phyloP scores from a whole-genome alignment of 1,140 invertebrate genomes.

The Anoplolepis gracilipes region DNA sequence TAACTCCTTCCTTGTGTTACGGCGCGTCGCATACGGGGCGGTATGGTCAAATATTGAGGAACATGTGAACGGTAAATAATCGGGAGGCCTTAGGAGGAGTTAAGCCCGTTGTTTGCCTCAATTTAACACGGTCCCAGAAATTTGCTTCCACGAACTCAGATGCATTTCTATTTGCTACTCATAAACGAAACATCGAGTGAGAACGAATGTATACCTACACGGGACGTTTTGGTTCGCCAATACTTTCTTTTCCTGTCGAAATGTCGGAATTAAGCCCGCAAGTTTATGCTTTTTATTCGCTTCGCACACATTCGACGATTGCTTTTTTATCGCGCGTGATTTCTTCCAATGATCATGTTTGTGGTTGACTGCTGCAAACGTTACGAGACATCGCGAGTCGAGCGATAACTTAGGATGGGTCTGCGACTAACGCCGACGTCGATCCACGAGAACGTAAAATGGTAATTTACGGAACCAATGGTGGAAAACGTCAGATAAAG shows the following conservation, averaged over 20 bases:
- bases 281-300: background rate
- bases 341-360: slow-evolving; percentile 33
- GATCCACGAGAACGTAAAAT: slow-evolving; percentile 17
- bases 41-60: slow-evolving; percentile 62
- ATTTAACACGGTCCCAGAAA: slow-evolving; percentile 33
- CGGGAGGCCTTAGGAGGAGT: slow-evolving; percentile 20
- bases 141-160: slow-evolving; percentile 37
- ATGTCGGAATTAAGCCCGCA: slow-evolving; percentile 6
- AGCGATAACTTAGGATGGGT: slow-evolving; percentile 22
- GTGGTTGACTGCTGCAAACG: slow-evolving; percentile 48
- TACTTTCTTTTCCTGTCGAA: background rate
- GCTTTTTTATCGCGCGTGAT: slow-evolving; percentile 42
- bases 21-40: background rate
- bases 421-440: background rate
- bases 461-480: slow-evolving; percentile 29
- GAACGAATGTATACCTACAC: background rate
- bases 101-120: slow-evolving; percentile 46
- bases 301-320: background rate
- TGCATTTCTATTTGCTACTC: slow-evolving; percentile 53
- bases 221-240: too few species aligned
- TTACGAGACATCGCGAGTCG: slow-evolving; percentile 17
- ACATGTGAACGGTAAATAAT: slow-evolving; percentile 73
- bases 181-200: slow-evolving; percentile 33
- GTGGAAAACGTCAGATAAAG: slow-evolving; percentile 37
- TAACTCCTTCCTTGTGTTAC: slow-evolving; percentile 50